phyloP scores from a whole-genome alignment of 1,140 invertebrate species.

The Eulimnadia texana region DNA sequence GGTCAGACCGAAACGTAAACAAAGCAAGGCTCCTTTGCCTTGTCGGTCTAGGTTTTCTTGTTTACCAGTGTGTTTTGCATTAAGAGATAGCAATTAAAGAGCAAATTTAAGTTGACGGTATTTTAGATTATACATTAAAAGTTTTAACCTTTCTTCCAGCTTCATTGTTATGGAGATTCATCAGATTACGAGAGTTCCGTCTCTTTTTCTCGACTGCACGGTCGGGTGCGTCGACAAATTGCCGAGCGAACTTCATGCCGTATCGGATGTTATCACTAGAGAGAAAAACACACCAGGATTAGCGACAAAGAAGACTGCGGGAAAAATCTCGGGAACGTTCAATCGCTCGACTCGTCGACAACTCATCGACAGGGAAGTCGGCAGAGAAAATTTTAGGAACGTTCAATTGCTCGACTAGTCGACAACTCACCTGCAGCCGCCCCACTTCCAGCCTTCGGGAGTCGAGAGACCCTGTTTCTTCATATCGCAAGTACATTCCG shows the following conservation, averaged over 20 bases:
- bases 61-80: too few relatives aligned
- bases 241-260: slow-evolving; percentile 39
- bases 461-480: slow-evolving; percentile 33
- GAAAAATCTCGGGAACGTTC: too few relatives aligned
- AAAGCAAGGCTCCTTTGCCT: too few relatives aligned
- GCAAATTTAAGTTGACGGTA: too few relatives aligned
- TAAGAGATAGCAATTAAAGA: too few relatives aligned
- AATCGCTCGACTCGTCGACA: not conserved
- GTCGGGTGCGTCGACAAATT: slow-evolving; percentile 45
- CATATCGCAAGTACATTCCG: slow-evolving; percentile 48
- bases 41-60: too few relatives aligned
- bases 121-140: too few relatives aligned
- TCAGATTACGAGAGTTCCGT: slow-evolving; percentile 33
- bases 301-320: not conserved
- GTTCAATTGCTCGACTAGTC: not conserved
- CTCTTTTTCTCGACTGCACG: slow-evolving; percentile 27
- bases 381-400: not conserved
- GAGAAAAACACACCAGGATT: slow-evolving; percentile 17
- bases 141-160: slow-evolving; percentile 41
- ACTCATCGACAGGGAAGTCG: not conserved
- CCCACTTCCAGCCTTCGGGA: slow-evolving; percentile 49
- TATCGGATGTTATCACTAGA: slow-evolving; percentile 43
- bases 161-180: slow-evolving; percentile 53
- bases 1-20: too few relatives aligned
- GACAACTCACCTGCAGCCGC: slow-evolving; percentile 38